Conservation (phyloP, 2,113 vertebrate species). For the Sylvia atricapilla region DNA sequence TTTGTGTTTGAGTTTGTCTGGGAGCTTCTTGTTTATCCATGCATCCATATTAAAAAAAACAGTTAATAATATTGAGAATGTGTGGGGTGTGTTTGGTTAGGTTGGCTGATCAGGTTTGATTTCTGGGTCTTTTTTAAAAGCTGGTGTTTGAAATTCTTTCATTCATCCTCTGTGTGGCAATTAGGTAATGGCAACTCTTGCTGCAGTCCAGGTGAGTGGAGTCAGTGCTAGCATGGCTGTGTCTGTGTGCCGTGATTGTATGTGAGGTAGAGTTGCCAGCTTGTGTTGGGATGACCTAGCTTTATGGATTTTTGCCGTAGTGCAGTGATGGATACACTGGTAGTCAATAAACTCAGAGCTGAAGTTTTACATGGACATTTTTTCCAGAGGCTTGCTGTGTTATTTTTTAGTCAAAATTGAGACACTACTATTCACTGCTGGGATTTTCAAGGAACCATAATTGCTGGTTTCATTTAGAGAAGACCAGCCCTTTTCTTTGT, state of each 20-base stretch:
- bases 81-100: not conserved
- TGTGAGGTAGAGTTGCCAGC: not conserved
- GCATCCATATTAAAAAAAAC: not conserved
- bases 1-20: not conserved
- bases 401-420: not conserved
- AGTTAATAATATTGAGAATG: slow-evolving; percentile 7
- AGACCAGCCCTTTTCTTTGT: not conserved
- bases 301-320: not conserved
- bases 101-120: not conserved
- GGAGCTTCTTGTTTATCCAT: not conserved
- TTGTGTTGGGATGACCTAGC: not conserved
- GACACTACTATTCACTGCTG: fast-evolving
- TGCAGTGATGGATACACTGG: not conserved
- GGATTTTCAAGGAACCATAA: not conserved
- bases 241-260: not conserved
- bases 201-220: not conserved
- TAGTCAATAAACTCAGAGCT: not conserved
- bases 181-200: not conserved
- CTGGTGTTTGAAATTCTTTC: not conserved
- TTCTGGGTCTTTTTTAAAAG: not conserved
- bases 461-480: not conserved
- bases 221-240: not conserved
- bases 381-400: not conserved
- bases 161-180: not conserved
- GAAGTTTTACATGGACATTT: not conserved